A percentile compares a stretch with the other conserved stretches of the same genome.
phyloP scores from a whole-genome alignment of 2,888 invertebrate species.

The Pachycephus smyrnensis region DNA sequence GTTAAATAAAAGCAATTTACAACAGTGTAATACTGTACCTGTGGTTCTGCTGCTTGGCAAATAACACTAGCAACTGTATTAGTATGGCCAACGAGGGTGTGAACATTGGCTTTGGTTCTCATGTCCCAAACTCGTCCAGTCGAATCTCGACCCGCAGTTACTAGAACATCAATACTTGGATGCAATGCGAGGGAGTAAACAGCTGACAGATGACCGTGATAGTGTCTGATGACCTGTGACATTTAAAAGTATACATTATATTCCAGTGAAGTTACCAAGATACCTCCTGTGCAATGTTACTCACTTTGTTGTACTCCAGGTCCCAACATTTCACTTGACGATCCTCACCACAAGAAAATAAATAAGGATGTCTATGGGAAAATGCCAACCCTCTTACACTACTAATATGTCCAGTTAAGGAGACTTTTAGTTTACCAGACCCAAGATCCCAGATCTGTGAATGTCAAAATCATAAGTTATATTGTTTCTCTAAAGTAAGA shows the following conservation, averaged over 20 bases:
- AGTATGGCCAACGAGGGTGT: constrained; percentile 94
- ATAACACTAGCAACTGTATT: constrained; percentile 97
- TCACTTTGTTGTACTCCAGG: constrained; percentile 96
- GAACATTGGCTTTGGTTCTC: constrained; percentile 98
- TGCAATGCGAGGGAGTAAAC: constrained; percentile 94
- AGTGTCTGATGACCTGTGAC: constrained; percentile 90
- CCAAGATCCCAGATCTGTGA: constrained; percentile 95
- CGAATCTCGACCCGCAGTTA: constrained; percentile 94
- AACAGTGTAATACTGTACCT: constrained; percentile 69
- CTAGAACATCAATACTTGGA: constrained; percentile 93
- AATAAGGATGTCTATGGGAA: constrained; percentile 93
- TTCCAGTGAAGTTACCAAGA: background rate
- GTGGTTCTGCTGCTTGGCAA: constrained; percentile 94
- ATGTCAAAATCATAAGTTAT: constrained; percentile 20
- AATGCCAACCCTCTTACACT: constrained; percentile 96
- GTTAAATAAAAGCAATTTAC: background rate
- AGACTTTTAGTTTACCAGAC: constrained; percentile 93
- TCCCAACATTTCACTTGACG: constrained; percentile 99
- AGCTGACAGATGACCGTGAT: constrained; percentile 98
- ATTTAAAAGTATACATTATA: background rate
- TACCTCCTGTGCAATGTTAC: background rate
- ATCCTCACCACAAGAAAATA: constrained; percentile 99
- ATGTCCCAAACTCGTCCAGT: constrained; percentile 99
- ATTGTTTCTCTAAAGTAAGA: background rate
- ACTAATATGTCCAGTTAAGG: constrained; percentile 98